phyloP scores from a whole-genome alignment of 2,888 invertebrate genomes.

The Ormyrus thymus region DNA sequence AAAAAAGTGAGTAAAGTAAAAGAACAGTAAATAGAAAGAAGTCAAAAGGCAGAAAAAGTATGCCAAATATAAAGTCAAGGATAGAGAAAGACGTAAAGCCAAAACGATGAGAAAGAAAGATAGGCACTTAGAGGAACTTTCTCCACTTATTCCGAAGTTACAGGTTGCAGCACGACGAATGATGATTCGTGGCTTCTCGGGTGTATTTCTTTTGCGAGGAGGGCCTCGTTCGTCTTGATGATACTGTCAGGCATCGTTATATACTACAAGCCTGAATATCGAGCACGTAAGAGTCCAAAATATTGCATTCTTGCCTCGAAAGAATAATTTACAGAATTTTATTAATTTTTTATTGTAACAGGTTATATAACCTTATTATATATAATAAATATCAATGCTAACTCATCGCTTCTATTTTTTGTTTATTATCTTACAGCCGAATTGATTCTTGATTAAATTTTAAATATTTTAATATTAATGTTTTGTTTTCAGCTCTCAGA shows the following conservation, averaged over 20 bases:
- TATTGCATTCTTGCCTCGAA: no score
- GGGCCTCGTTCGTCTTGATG: conserved; percentile 59
- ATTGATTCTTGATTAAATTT: no score
- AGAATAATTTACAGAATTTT: no score
- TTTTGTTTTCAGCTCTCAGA: conserved; percentile 61
- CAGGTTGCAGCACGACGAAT: conserved; percentile 17
- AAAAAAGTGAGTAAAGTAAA: no score
- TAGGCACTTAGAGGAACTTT: conserved; percentile 43
- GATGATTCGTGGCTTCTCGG: conserved; percentile 50
- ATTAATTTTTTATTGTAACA: no score
- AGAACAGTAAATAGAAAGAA: neutral
- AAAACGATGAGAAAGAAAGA: conserved; percentile 18
- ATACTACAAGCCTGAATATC: conserved; percentile 67
- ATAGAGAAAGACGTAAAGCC: neutral
- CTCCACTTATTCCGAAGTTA: conserved; percentile 43
- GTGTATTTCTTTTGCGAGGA: conserved; percentile 64
- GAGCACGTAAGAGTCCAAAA: conserved; percentile 64
- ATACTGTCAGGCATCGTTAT: conserved; percentile 62
- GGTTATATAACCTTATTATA: no score
- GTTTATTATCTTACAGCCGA: no score
- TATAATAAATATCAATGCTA: no score
- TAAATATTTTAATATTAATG: no score
- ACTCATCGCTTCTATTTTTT: no score
- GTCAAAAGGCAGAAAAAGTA: conserved; percentile 8
- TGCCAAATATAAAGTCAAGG: neutral